Base-by-base conservation (phyloP, 2,113 vertebrate genomes). In the Odobenus rosmarus region DNA sequence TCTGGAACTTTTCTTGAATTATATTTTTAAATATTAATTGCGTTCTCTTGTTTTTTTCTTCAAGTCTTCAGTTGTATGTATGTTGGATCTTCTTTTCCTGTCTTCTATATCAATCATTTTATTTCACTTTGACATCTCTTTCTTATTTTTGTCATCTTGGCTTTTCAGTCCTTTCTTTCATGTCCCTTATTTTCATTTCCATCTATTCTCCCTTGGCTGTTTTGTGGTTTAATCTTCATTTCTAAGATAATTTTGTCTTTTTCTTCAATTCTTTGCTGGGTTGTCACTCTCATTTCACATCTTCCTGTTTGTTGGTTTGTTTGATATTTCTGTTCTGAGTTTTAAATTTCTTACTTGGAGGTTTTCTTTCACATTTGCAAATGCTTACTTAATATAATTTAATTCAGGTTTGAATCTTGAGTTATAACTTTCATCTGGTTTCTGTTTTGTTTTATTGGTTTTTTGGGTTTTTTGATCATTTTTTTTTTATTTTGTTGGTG, bases 211-310 rank as follows among this genome's bases (percentile, higher is more conserved):
- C 24, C 0, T 51, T 82, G 28, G 49, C 36, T 19, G 19, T 46
- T 87, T 87, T 88, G 49, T 42, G 86, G 26, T 59, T 76, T 94
- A 92, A 7, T 61, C 82, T 51, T 57, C 8, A n/a, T 42, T 96
- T 94, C 67, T 92, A 94, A 67, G 57, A 83, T 82, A 59, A 61
- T 23, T 83, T 92, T 88, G 14, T 69, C 39, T 42, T 95, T 49
- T 51, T 77, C 10, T 74, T 96, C 28, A 24, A 2, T 88, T 84
- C 33, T 88, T 92, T 71, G 59, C 76, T 59, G 26, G 39, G 21
- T 77, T 88, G 59, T 88, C 69, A 69, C 24, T 94, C 21, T 81
- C 2, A 59, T 36, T 91, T 93, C 82, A 42, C 57, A 36, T 62
- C 31, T 81, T 87, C 46, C n/a, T 74, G 15, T 88, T 81, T 91